Base-by-base conservation (phyloP, 92 coral and sea anemone genomes). In the Palythoa grandiflora region DNA sequence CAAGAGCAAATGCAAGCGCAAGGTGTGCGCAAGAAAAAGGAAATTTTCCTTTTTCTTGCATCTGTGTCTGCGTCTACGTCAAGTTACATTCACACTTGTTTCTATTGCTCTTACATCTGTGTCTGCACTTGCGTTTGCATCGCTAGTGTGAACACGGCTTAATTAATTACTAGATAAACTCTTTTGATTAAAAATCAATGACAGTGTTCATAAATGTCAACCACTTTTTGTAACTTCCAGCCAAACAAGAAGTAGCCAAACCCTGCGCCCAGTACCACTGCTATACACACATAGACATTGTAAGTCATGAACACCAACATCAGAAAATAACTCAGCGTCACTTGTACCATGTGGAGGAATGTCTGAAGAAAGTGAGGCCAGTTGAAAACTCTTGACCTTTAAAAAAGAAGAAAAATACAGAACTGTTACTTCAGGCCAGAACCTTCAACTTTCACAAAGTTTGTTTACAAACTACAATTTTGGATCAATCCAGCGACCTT, bases 251-350 rank as follows among this genome's bases (percentile, higher is more conserved):
- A 95, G 79, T 95, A 97, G 0, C 99, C 99, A 74, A 91, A 90
- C 9, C 99, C 99, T 17, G 99, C 99, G 2, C 99, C 99, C 6
- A 97, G 84, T 20, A 91, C 94, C 17, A 97, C 94, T 3, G 97
- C 89, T 36, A 95, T 83, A 35, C 98, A 97, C 73, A 97, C 87
- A 92, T 95, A 97, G 36, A 93, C 96, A 86, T 97, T 97, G 96
- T 95, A 95, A 0, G 99, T 95, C 99, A 97, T 97, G 76, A 96
- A 96, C 89, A 97, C 93, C 88, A 97, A 85, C 99, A 97, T 97
- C n/a, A 97, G 96, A 75, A 95, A 97, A 83, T 97, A 97, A 76
- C 99, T 95, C 66, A 97, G 0, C 1, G 97, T 92, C 28, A 97
- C 98, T 79, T 97, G 99, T 10, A 95, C 87, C 79, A 97, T 87